Conservation (phyloP, 2,888 invertebrate species). For the Eretmocerus hayati region DNA sequence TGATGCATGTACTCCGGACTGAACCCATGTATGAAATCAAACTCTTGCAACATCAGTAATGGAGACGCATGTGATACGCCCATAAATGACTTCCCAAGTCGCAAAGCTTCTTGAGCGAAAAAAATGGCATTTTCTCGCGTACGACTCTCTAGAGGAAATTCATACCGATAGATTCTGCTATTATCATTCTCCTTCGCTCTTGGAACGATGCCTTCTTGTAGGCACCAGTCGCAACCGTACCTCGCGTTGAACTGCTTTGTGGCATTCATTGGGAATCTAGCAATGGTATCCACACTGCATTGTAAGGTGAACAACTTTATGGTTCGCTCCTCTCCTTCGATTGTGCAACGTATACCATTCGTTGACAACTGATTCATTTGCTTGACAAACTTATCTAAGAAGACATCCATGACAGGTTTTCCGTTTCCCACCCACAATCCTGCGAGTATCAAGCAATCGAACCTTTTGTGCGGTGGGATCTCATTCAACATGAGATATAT, state of each 20-base stretch:
- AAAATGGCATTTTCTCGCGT: background rate
- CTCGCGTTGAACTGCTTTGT: conserved; percentile 4
- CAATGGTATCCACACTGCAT: conserved; percentile 3
- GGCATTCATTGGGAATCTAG: conserved; percentile 1
- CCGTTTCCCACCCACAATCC: conserved; percentile 2
- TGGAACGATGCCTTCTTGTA: background rate
- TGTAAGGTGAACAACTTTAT: background rate
- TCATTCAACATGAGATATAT: conserved; percentile 8
- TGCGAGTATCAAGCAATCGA: background rate
- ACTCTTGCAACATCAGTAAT: background rate
- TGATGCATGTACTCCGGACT: conserved; percentile 1
- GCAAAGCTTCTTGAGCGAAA: background rate
- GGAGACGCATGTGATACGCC: conserved; percentile 1
- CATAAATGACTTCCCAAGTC: background rate
- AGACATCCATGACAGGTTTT: conserved; percentile 4
- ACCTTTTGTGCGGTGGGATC: background rate
- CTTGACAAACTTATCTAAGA: conserved; percentile 4
- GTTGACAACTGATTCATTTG: background rate
- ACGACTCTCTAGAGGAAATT: background rate
- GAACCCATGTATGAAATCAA: conserved; percentile 1
- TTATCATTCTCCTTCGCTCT: background rate
- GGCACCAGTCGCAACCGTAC: conserved; percentile 5
- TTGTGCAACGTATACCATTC: background rate
- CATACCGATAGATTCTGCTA: no score
- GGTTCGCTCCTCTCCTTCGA: conserved; percentile 1